Conservation (phyloP, 2,888 invertebrate species). For the Cylindroiulus punctatus region DNA sequence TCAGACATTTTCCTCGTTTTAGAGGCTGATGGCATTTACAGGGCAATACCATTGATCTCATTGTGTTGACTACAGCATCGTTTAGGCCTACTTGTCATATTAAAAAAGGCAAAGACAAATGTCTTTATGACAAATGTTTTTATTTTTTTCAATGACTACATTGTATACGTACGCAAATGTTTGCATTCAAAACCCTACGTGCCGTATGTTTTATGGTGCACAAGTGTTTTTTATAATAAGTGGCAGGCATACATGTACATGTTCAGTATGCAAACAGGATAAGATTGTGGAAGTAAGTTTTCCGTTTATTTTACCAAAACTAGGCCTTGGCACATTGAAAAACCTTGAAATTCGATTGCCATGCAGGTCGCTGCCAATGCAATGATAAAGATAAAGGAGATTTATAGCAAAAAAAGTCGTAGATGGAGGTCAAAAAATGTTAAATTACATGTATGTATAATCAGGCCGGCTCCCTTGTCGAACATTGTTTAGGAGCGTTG, state of each 20-base stretch:
- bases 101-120: background rate
- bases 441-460: background rate
- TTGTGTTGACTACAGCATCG: conserved; percentile 7
- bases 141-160: background rate
- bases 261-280: too few species aligned
- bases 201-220: too few species aligned
- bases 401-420: background rate
- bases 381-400: background rate
- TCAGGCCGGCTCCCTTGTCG: background rate
- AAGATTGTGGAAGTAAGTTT: too few species aligned
- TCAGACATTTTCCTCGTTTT: conserved; percentile 25
- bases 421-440: background rate
- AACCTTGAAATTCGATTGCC: too few species aligned
- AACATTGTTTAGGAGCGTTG: background rate
- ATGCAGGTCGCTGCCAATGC: background rate
- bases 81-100: background rate
- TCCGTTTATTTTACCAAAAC: too few species aligned
- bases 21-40: conserved; percentile 35
- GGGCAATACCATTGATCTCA: conserved; percentile 22
- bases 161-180: background rate
- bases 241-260: too few species aligned
- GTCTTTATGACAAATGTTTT: background rate
- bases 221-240: too few species aligned
- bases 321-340: too few species aligned
- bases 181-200: too few species aligned